Evolutionary conservation across 2,888 invertebrate species (phyloP).

Genomic region (Chirona hameri): DNA sequence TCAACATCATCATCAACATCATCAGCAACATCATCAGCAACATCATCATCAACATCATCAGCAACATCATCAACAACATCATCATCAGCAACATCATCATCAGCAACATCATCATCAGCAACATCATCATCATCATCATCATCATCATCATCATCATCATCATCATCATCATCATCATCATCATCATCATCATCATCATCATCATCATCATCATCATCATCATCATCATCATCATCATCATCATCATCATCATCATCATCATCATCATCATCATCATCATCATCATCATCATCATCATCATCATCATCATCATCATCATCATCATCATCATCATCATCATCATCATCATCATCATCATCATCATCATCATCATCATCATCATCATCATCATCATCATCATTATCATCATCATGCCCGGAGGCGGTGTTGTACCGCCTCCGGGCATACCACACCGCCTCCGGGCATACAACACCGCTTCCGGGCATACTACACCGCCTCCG

Average conservation of each 20-base stretch:
- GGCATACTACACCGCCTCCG: too few relatives aligned
- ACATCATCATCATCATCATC: too few relatives aligned
- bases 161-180: constrained; percentile 22
- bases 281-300: constrained; percentile 22
- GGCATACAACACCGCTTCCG: too few relatives aligned
- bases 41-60: too few relatives aligned
- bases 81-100: too few relatives aligned
- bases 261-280: constrained; percentile 22
- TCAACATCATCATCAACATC: too few relatives aligned
- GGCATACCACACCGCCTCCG: too few relatives aligned
- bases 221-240: constrained; percentile 22
- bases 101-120: too few relatives aligned
- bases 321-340: constrained; percentile 22
- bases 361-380: constrained; percentile 22
- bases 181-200: constrained; percentile 22
- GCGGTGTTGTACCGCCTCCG: too few relatives aligned
- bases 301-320: constrained; percentile 22
- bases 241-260: constrained; percentile 22
- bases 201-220: constrained; percentile 22
- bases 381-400: constrained; percentile 22
- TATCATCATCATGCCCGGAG: not conserved
- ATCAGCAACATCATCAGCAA: too few relatives aligned
- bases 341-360: constrained; percentile 22
- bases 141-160: constrained; percentile 22
- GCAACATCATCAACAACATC: too few relatives aligned